Evolutionary conservation across 2,113 vertebrate species (phyloP).

Genomic region (Tragelaphus buxtoni): DNA sequence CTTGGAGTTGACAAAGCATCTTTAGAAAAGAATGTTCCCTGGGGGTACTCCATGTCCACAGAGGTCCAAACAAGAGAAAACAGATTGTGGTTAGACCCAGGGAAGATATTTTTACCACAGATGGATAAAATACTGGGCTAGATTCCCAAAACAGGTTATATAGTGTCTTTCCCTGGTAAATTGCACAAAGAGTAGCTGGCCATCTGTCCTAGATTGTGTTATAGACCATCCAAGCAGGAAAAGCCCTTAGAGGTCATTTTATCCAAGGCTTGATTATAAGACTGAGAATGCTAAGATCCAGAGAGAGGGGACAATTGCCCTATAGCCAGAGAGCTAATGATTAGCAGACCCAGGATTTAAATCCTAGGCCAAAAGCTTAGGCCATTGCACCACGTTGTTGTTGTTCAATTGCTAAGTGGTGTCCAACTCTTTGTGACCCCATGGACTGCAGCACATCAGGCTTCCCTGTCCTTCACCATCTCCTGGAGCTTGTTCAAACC

Average conservation of each 20-base stretch:
- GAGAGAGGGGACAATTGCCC: neutral
- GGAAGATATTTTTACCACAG: slow-evolving; percentile 41
- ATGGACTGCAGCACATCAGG: neutral
- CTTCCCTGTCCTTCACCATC: neutral
- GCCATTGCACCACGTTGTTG: neutral
- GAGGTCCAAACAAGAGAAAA: slow-evolving; percentile 49
- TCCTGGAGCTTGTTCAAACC: neutral
- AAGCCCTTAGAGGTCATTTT: neutral
- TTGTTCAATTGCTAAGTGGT: neutral
- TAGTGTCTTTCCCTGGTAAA: neutral
- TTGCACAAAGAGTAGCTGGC: neutral
- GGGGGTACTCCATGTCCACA: slow-evolving; percentile 24
- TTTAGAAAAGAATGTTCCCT: slow-evolving; percentile 46
- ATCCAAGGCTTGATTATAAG: slow-evolving; percentile 25
- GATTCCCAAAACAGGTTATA: slow-evolving; percentile 23
- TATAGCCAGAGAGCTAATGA: neutral
- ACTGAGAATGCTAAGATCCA: neutral
- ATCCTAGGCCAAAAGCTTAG: neutral
- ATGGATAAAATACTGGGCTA: neutral
- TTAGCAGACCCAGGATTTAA: slow-evolving; percentile 18
- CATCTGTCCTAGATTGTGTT: neutral
- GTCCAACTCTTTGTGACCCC: neutral
- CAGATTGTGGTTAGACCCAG: neutral
- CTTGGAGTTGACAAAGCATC: slow-evolving; percentile 17
- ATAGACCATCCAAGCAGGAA: neutral